Evolutionary conservation across 2,888 invertebrate species (phyloP).

Genomic region (Drosophila aldrichi): DNA sequence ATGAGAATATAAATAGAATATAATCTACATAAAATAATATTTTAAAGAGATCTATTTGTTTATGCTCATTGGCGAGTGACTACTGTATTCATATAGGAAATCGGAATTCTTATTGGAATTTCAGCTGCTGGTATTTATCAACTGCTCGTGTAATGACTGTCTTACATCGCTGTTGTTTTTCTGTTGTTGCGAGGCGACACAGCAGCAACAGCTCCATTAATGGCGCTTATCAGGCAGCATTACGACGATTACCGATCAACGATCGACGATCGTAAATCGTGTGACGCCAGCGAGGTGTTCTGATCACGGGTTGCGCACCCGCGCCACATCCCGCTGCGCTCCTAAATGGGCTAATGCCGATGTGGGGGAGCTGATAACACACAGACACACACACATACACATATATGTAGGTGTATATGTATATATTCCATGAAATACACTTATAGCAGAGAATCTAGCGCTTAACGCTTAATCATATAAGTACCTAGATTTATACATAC

Average conservation of each 20-base stretch:
- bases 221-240: constrained; percentile 41
- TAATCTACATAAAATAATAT: too few relatives aligned
- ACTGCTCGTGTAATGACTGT: constrained; percentile 35
- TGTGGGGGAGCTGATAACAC: constrained; percentile 25
- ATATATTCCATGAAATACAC: background rate
- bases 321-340: background rate
- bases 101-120: constrained; percentile 5
- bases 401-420: background rate
- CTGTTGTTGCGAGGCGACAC: constrained; percentile 21
- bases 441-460: background rate
- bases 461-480: constrained; percentile 4
- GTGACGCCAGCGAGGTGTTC: constrained; percentile 1
- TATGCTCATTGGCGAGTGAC: background rate
- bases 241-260: constrained; percentile 40
- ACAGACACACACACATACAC: background rate
- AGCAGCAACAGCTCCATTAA: background rate
- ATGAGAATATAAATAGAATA: too few relatives aligned
- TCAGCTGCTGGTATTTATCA: constrained; percentile 15
- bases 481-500: background rate
- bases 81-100: background rate
- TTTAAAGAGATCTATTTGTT: too few relatives aligned
- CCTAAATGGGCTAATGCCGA: background rate
- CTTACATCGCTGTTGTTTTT: constrained; percentile 31
- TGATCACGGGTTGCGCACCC: constrained; percentile 49
- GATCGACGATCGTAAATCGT: constrained; percentile 32